Evolutionary conservation across 2,888 invertebrate species (phyloP), one percentile per base, ranked within the genome.

Genomic region (Ophion ventricosus): DNA sequence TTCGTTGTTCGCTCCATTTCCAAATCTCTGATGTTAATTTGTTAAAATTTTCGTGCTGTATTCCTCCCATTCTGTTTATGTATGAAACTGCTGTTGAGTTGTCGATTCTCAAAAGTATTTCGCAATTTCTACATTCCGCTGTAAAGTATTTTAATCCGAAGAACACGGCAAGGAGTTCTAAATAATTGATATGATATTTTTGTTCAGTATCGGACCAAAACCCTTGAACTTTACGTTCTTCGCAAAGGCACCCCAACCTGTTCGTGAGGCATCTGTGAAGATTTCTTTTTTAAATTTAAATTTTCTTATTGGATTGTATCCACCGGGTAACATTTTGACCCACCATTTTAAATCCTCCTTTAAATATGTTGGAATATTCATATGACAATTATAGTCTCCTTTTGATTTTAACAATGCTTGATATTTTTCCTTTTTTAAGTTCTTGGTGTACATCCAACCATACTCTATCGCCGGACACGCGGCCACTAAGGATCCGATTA

Each of bases 11-110:
- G 43, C 80, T 61, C 76, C 79, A 85, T 25, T 77, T 61, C 79
- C 79, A 85, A 57, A 85, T 70, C 35, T 82, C 72, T 26, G 75
- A 23, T 7, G 82, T 26, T 49, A 87, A 83, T 59, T 49, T 61
- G 23, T 83, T 67, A 4, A 84, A 73, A 3, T 56, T 67, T 49
- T 61, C 72, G 25, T 61, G 57, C 17, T 70, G 61, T 7, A 70
- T 69, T 20, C 83, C 83, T 17, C 78, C 43, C 43, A 5, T 43
- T 10, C 2, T 7, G 11, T 43, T 43, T 7, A 43, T 43, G 8
- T 43, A 43, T 43, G 43, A 43, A 10, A 43, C 43, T 10, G 43
- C 43, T 43, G 43, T 43, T 7, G 43, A 43, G 11, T 43, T 43
- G 11, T 43, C 43, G 43, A 43, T 43, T 43, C 43, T 7, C 11